Evolutionary conservation across 1,140 invertebrate genomes (phyloP).

Genomic region (Camponotus pennsylvanicus): DNA sequence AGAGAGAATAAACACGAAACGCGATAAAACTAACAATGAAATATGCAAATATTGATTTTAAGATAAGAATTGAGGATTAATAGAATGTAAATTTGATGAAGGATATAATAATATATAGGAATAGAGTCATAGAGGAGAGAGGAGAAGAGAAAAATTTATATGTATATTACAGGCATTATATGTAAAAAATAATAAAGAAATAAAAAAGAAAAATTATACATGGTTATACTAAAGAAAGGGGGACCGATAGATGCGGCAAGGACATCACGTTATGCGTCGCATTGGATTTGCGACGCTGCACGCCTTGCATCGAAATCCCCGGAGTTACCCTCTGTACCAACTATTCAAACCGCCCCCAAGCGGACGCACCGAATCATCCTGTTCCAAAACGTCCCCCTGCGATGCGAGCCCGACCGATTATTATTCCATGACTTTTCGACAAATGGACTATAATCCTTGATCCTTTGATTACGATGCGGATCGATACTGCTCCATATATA

Average conservation of each 20-base stretch:
- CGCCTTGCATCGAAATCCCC: conserved; percentile 74
- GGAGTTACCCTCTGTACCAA: conserved; percentile 39
- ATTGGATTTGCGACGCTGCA: conserved; percentile 11
- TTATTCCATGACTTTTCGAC: conserved; percentile 39
- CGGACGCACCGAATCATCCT: conserved; percentile 20
- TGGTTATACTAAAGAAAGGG: neutral
- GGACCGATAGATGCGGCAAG: neutral
- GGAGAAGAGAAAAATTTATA: neutral
- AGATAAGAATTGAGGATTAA: conserved; percentile 1
- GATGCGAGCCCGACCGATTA: conserved; percentile 16
- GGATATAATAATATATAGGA: neutral
- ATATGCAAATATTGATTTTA: conserved; percentile 15
- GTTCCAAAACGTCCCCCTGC: neutral
- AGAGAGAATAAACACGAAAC: neutral
- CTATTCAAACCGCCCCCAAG: neutral
- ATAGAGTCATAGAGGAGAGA: neutral
- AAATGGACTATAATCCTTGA: conserved; percentile 47
- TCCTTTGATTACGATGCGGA: conserved; percentile 19
- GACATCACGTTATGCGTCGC: neutral
- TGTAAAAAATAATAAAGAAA: neutral
- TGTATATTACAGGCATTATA: no score
- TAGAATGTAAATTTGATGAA: neutral
- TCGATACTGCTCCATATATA: neutral
- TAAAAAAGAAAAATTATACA: neutral
- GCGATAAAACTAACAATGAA: neutral